Evolutionary conservation across 64 coral and sea anemone genomes (phyloP).

Genomic region (Acropora yongei): DNA sequence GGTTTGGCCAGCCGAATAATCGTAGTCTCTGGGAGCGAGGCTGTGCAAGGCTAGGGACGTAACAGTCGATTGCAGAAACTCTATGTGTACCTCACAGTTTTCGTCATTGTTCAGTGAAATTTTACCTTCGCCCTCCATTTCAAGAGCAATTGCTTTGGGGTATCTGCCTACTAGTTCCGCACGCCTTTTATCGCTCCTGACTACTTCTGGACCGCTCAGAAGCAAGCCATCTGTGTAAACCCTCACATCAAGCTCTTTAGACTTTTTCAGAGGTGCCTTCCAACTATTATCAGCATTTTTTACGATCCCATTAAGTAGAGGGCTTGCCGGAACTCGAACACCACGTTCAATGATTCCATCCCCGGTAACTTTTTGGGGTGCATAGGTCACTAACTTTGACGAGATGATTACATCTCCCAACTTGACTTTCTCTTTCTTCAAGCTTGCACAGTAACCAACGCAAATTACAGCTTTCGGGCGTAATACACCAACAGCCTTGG

Average conservation of each 20-base stretch:
- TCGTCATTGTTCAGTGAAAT: background rate
- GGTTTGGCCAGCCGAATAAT: too few relatives aligned
- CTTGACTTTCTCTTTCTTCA: background rate
- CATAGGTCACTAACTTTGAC: slow-evolving; percentile 5
- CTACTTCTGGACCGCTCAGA: slow-evolving; percentile 45
- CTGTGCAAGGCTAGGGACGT: too few relatives aligned
- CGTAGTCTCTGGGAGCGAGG: too few relatives aligned
- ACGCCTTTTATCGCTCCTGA: background rate
- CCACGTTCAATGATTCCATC: background rate
- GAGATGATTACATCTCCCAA: slow-evolving; percentile 15
- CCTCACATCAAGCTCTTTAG: background rate
- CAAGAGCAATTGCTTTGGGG: slow-evolving; percentile 29
- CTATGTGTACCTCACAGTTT: too few relatives aligned
- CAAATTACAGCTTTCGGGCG: slow-evolving; percentile 9
- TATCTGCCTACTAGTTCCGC: background rate
- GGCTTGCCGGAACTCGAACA: background rate
- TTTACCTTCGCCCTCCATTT: slow-evolving; percentile 64
- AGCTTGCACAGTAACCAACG: background rate
- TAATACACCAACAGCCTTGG: background rate
- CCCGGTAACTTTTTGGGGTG: background rate
- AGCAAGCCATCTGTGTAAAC: slow-evolving; percentile 23
- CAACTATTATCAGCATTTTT: background rate
- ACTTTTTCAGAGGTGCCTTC: slow-evolving; percentile 19
- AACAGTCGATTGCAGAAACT: too few relatives aligned
- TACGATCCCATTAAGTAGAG: background rate